Conservation (phyloP, 2,113 vertebrate genomes). For the Mormyrus iriodes region DNA sequence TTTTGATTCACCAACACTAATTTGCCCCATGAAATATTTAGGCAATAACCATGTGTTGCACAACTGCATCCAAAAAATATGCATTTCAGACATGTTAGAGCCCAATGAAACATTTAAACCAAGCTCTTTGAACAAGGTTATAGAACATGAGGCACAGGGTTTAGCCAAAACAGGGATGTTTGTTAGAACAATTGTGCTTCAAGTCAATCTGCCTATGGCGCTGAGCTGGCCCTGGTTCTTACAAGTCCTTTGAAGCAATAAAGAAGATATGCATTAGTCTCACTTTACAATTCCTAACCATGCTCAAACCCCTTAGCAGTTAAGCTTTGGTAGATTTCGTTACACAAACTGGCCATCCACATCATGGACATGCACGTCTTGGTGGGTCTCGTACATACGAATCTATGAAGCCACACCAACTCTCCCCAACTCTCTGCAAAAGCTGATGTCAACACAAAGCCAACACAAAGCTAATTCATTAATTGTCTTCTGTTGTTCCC, state of each 20-base stretch:
- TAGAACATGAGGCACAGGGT: not conserved
- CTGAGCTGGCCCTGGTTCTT: not conserved
- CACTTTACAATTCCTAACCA: not conserved
- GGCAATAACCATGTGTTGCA: not conserved
- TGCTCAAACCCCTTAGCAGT: not conserved
- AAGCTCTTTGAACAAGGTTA: conserved; percentile 9
- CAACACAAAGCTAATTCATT: not conserved
- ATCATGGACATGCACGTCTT: not conserved
- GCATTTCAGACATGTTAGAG: conserved; percentile 9
- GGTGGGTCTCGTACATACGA: not conserved
- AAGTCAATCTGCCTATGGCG: not conserved
- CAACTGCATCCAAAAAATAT: not conserved
- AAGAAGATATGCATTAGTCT: not conserved
- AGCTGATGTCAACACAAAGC: not conserved
- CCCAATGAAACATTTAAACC: conserved; percentile 11
- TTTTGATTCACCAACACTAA: conserved; percentile 8
- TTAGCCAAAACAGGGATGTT: conserved; percentile 2
- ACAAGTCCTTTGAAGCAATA: not conserved
- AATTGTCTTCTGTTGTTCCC: not conserved
- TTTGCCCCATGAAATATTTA: conserved; percentile 1
- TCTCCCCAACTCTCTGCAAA: not conserved
- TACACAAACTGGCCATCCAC: not conserved
- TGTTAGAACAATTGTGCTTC: not conserved
- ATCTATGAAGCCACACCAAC: not conserved
- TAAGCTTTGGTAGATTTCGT: not conserved